Base-by-base conservation (phyloP, 2,113 vertebrate species). In the Thinocorus orbignyianus region DNA sequence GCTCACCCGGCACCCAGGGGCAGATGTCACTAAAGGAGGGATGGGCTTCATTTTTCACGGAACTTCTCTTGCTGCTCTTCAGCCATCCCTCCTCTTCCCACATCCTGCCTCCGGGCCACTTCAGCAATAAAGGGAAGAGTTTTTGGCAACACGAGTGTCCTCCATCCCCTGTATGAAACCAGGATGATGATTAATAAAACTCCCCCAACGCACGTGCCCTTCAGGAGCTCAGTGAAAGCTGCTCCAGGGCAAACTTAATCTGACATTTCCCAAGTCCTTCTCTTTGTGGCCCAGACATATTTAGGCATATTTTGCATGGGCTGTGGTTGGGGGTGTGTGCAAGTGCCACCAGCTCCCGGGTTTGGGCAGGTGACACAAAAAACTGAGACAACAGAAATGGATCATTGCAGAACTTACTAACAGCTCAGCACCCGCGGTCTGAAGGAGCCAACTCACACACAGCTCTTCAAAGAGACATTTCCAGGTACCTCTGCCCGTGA, bases 311-410 rank as follows among this genome's bases (percentile, higher is more conserved):
- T 83, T 35, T 10, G 16, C 24, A 0, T 0, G 39, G 10, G n/a
- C 23, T 64, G 37, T 20, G 0, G 5, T 2, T 2, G 33, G 37
- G 8, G 14, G 51, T 52, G 25, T 17, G 28, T 15, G n/a, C 46
- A 1, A 19, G 17, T 9, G 44, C 55, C 3, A 2, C 49, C 13
- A 4, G 20, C 49, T 9, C 37, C 11, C 2, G 0, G 11, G 1
- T 14, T 54, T 39, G 13, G 31, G 37, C 37, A 31, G 8, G 46
- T 9, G 28, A 80, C 26, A 30, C 6, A 15, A 35, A 69, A 62
- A 52, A 7, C 3, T 8, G 30, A n/a, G 33, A 33, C n/a, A 31
- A 46, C 18, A 39, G 5, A 71, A 64, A 15, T 0, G 11, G 48
- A 23, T 10, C 22, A 1, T 46, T 37, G 46, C n/a, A 55, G 61